Base-by-base conservation (phyloP, 1,140 invertebrate species). In the Macrotrachela quadricornifera region DNA sequence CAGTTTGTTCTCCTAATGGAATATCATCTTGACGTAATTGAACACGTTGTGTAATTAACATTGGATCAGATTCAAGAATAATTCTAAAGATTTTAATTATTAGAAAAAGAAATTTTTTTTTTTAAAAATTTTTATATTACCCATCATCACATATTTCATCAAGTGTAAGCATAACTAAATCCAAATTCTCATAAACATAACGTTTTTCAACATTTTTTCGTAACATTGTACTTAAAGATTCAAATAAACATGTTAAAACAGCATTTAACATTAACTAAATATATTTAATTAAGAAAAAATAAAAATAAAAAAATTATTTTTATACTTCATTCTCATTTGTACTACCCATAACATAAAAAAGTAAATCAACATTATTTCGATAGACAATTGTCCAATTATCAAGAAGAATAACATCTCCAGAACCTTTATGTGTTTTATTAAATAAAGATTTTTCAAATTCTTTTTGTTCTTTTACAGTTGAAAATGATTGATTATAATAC, bases 91-190 rank as follows among this genome's bases (percentile, higher is more conserved):
- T 2, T 4, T 30, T 8, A 30, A 30, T 4, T 8, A n/a, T n/a
- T n/a, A n/a, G n/a, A n/a, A n/a, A n/a, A n/a, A n/a, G n/a, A n/a
- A n/a, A n/a, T n/a, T n/a, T n/a, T n/a, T n/a, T n/a, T n/a, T n/a
- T n/a, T n/a, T n/a, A n/a, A n/a, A n/a, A n/a, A n/a, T n/a, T 30
- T 30, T 30, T 4, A 30, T 8, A 4, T 30, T 30, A 30, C 21
- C 91, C 91, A 63, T 85, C 85, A 77, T 97, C 92, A 70, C 88
- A 95, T 56, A 99, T 94, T 73, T 97, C 92, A 76, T 99, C 92
- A 62, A 97, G 77, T 1, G 87, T 84, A 54, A 97, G 66, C 79
- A 96, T 90, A 0, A 91, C 81, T 58, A 88, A 81, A 70, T 96
- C 90, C 56, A 99, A 72, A 63, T 86, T 90, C 55, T 97, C 90